These are phyloP conservation scores for Busseola fusca DNA, from an alignment of 2,888 invertebrate genomes.

Conservation along the genomic window DNA sequence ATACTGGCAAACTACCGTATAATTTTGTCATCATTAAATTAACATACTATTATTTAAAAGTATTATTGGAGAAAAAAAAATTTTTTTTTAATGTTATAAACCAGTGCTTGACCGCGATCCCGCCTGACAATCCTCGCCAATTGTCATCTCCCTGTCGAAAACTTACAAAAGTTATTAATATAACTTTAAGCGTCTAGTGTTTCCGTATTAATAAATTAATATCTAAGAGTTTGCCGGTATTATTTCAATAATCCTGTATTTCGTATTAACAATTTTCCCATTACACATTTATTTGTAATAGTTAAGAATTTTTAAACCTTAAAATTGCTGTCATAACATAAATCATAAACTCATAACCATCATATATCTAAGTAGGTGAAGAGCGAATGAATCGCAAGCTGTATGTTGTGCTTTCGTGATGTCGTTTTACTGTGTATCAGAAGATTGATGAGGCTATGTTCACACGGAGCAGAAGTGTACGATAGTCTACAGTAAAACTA, in stretches of 20 bases:
- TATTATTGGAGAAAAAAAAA: background rate
- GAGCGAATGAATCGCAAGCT: slow-evolving; percentile 39
- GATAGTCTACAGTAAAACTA: background rate
- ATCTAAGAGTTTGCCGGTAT: background rate
- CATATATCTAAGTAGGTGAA: slow-evolving; percentile 45
- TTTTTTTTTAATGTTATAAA: no score
- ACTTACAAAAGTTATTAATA: background rate
- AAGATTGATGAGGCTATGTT: slow-evolving; percentile 22
- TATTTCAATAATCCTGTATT: background rate
- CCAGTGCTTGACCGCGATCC: no score
- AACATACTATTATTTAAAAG: background rate
- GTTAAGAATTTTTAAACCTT: slow-evolving; percentile 14
- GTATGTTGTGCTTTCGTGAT: slow-evolving; percentile 59
- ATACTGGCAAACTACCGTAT: background rate
- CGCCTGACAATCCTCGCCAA: no score
- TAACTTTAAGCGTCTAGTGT: background rate
- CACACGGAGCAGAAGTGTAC: background rate
- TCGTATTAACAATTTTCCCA: slow-evolving; percentile 4
- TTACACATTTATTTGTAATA: slow-evolving; percentile 12
- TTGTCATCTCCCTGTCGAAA: background rate
- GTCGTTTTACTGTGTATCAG: slow-evolving; percentile 55
- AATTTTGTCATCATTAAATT: background rate
- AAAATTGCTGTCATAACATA: slow-evolving; percentile 26
- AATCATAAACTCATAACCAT: slow-evolving; percentile 42
- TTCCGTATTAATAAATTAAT: background rate